Base-by-base conservation (phyloP, 1,140 invertebrate genomes). In the Pseudomyrmex gracilis region DNA sequence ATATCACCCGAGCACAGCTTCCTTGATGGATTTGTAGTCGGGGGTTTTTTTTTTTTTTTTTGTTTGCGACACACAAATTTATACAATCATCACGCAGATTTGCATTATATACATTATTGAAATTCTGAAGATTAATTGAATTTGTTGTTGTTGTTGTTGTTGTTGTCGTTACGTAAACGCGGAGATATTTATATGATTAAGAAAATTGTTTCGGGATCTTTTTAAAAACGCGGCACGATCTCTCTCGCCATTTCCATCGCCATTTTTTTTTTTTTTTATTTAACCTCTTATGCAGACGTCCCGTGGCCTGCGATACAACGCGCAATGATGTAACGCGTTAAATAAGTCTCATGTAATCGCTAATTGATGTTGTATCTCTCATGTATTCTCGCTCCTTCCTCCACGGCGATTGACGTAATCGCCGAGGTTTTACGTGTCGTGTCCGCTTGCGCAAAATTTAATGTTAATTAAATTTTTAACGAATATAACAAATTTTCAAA, bases 261-360 rank as follows among this genome's bases (percentile, higher is more conserved):
- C 13, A 17, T 17, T 64, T n/a, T n/a, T n/a, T n/a, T n/a, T n/a
- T n/a, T n/a, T n/a, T n/a, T n/a, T 13, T 68, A 47, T 22, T n/a
- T n/a, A 70, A 58, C 53, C 17, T 43, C 20, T 47, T 78, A 47
- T 70, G 43, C 55, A 13, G 74, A 5, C 63, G 68, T 78, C 68
- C 51, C 43, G 12, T 24, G 2, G 47, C n/a, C 9, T 2, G 34
- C n/a, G 10, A 45, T 20, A 2, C 17, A 1, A n/a, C 13, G 10
- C 34, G 61, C 53, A 49, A 17, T 71, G 76, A 80, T 58, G 76
- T 58, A 80, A 80, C 13, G 51, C 51, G 76, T 80, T 70, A 45
- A 80, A 80, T 49, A 80, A 80, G 76, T 80, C 34, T 80, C 76
- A 49, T 71, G 53, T 71, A 71, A 58, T 80, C 20, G 15, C 12